These are phyloP conservation scores for Acropora yongei DNA, from an alignment of 64 coral and sea anemone species.

Conservation along the genomic window DNA sequence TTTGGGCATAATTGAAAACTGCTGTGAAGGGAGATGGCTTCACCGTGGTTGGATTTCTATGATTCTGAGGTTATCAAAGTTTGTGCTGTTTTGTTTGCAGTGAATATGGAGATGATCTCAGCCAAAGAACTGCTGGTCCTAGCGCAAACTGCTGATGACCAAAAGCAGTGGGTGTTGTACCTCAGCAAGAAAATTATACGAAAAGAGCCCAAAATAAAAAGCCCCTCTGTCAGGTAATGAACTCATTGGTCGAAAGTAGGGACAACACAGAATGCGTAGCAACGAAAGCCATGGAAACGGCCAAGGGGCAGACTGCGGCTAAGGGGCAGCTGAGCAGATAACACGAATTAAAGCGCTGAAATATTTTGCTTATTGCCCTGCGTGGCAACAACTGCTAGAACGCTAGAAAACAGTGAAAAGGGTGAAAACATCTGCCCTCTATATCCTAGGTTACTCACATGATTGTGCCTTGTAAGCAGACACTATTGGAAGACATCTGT, in stretches of 20 bases:
- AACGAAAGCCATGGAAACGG: neutral
- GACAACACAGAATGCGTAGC: neutral
- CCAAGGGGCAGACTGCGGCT: too few species aligned
- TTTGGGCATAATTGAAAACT: neutral
- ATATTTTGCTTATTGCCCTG: too few species aligned
- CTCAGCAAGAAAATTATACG: conserved; percentile 96
- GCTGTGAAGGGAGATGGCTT: too few species aligned
- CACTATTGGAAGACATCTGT: too few species aligned
- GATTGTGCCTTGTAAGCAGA: too few species aligned
- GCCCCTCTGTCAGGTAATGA: conserved; percentile 71
- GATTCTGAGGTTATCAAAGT: neutral
- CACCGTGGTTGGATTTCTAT: neutral
- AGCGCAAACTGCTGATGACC: conserved; percentile 85
- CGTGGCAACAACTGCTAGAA: too few species aligned
- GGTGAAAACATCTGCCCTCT: too few species aligned
- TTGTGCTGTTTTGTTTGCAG: conserved; percentile 53
- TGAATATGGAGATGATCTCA: conserved; percentile 88
- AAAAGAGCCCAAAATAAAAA: conserved; percentile 91
- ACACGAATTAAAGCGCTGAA: too few species aligned
- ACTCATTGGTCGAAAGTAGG: neutral
- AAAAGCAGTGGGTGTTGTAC: conserved; percentile 96
- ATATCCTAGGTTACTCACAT: too few species aligned
- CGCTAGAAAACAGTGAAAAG: too few species aligned
- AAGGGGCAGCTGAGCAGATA: too few species aligned
- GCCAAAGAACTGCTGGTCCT: conserved; percentile 95